phyloP scores from a whole-genome alignment of 2,113 vertebrate species.

The Charadrius vociferus region DNA sequence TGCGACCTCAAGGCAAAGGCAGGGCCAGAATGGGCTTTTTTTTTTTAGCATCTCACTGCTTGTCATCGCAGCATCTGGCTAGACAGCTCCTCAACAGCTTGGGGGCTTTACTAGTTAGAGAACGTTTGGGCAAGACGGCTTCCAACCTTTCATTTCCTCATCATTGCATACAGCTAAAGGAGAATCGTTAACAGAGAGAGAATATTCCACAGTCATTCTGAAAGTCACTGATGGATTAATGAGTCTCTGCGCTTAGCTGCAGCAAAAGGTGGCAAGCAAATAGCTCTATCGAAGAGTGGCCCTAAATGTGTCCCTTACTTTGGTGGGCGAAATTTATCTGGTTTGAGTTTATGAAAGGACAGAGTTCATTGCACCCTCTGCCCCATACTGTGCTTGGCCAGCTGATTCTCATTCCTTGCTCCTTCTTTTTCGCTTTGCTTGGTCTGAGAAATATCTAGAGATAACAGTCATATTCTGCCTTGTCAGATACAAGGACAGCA shows the following conservation, averaged over 20 bases:
- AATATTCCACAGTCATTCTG: not conserved
- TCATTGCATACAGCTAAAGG: not conserved
- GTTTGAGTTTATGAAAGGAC: not conserved
- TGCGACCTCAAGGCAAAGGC: not conserved
- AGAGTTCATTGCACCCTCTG: not conserved
- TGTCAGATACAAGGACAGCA: not conserved
- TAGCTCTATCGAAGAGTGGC: not conserved
- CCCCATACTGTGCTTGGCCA: not conserved
- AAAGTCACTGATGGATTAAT: not conserved
- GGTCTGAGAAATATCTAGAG: not conserved
- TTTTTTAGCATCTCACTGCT: not conserved
- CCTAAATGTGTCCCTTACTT: not conserved
- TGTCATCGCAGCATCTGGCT: not conserved
- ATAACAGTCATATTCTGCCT: not conserved
- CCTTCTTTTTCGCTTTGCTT: not conserved
- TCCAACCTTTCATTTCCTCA: not conserved
- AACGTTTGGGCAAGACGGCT: rapidly evolving
- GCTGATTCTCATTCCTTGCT: not conserved
- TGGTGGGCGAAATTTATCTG: not conserved
- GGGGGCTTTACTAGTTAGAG: not conserved
- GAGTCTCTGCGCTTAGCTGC: not conserved
- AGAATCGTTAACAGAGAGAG: not conserved
- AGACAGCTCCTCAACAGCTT: not conserved
- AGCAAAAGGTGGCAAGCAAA: not conserved
- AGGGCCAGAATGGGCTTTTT: not conserved